Conservation (phyloP, 1,140 invertebrate genomes). For the Caenorhabditis brenneri region DNA sequence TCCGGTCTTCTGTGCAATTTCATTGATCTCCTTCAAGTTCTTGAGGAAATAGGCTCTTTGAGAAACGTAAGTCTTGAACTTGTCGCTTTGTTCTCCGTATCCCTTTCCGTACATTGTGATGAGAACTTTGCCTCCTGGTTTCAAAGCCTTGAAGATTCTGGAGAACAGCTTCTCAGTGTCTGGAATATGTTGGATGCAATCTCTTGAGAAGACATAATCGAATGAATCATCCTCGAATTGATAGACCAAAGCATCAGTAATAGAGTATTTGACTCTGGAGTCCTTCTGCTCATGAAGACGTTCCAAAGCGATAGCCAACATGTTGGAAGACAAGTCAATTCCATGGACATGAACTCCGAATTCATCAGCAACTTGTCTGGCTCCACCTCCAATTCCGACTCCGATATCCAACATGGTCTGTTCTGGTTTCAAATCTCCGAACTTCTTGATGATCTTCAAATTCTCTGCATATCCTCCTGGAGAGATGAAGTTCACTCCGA, state of each 20-base stretch:
- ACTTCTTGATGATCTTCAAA: slow-evolving; percentile 71
- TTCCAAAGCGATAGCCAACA: slow-evolving; percentile 75
- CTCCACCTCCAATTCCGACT: slow-evolving; percentile 77
- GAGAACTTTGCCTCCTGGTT: slow-evolving; percentile 75
- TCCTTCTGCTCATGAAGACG: slow-evolving; percentile 67
- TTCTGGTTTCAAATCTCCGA: slow-evolving; percentile 72
- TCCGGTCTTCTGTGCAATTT: slow-evolving; percentile 73
- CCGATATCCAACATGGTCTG: slow-evolving; percentile 76
- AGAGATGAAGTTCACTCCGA: slow-evolving; percentile 76
- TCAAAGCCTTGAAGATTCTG: slow-evolving; percentile 74
- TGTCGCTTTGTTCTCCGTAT: slow-evolving; percentile 73
- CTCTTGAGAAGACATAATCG: slow-evolving; percentile 76
- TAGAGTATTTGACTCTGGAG: slow-evolving; percentile 70
- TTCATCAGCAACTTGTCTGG: slow-evolving; percentile 76
- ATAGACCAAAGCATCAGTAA: slow-evolving; percentile 75
- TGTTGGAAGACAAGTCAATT: slow-evolving; percentile 76
- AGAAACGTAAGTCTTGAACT: slow-evolving; percentile 75
- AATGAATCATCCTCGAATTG: slow-evolving; percentile 73
- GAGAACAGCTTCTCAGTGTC: slow-evolving; percentile 75
- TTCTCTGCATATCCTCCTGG: slow-evolving; percentile 74
- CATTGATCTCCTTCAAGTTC: slow-evolving; percentile 73
- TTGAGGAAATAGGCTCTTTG: slow-evolving; percentile 75
- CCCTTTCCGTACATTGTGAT: slow-evolving; percentile 77
- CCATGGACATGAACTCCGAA: slow-evolving; percentile 75
- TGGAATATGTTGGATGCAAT: slow-evolving; percentile 76